Conservation (phyloP, 1,140 invertebrate genomes). For the Nymphalis io region DNA sequence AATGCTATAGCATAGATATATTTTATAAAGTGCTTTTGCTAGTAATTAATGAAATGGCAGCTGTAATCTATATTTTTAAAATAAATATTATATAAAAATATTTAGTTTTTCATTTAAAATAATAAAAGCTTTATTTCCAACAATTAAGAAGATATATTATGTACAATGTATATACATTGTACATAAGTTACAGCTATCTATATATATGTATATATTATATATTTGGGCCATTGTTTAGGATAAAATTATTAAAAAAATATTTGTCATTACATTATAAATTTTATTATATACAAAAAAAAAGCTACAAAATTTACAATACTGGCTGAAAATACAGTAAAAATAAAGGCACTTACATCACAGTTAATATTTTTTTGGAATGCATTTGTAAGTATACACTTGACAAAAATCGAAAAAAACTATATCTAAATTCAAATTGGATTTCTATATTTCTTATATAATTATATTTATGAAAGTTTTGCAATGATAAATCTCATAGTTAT, state of each 20-base stretch:
- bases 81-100: slow-evolving; percentile 35
- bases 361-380: slow-evolving; percentile 37
- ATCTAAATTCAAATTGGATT: not conserved
- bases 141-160: too few relatives aligned
- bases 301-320: slow-evolving; percentile 52
- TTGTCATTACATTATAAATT: slow-evolving; percentile 17
- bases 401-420: slow-evolving; percentile 6
- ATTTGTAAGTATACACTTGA: slow-evolving; percentile 9
- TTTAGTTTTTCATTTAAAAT: not conserved
- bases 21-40: slow-evolving; percentile 14
- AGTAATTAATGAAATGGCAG: slow-evolving; percentile 33
- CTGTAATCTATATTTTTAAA: slow-evolving; percentile 35
- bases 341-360: slow-evolving; percentile 63
- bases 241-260: not conserved
- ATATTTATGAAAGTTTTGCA: too few relatives aligned
- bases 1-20: slow-evolving; percentile 43
- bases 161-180: too few relatives aligned
- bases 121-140: too few relatives aligned
- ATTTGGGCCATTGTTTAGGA: not conserved
- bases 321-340: slow-evolving; percentile 48
- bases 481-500: too few relatives aligned
- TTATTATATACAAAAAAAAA: slow-evolving; percentile 37
- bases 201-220: too few relatives aligned
- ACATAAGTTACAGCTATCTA: too few relatives aligned
- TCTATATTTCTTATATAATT: not conserved